These are phyloP conservation scores for Sanderia malayensis DNA, from an alignment of 30 jellyfish, hydroid and myxozoan genomes.

Conservation along the genomic window DNA sequence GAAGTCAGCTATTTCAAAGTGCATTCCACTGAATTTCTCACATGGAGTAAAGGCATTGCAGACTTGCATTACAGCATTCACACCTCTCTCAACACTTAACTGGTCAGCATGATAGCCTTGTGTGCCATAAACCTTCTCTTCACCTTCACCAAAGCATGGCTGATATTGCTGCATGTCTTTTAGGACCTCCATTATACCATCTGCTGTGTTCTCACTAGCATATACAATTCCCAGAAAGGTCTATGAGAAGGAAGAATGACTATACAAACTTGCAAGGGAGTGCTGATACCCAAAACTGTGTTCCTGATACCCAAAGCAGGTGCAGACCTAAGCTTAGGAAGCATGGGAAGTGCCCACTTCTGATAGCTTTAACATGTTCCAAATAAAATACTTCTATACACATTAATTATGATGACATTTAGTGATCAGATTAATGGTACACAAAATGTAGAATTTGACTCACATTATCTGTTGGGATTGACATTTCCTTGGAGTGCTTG, in stretches of 20 bases:
- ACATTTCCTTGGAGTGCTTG: background rate
- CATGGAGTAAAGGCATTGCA: slow-evolving; percentile 41
- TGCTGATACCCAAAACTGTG: background rate
- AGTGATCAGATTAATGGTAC: background rate
- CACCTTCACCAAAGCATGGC: slow-evolving; percentile 37
- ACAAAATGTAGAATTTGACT: background rate
- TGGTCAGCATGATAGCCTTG: slow-evolving; percentile 43
- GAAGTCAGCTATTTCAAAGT: too few species aligned
- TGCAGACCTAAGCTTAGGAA: background rate
- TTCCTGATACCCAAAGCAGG: background rate
- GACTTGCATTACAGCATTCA: slow-evolving; percentile 22
- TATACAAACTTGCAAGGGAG: background rate
- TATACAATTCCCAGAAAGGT: slow-evolving; percentile 28
- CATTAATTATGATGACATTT: background rate
- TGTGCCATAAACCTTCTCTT: slow-evolving; percentile 18
- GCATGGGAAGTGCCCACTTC: background rate
- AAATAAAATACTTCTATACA: too few species aligned
- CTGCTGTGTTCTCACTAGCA: slow-evolving; percentile 37
- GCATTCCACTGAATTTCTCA: slow-evolving; percentile 39
- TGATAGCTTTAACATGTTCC: background rate
- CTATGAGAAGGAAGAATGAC: slow-evolving; percentile 7
- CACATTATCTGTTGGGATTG: background rate
- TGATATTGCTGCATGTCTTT: slow-evolving; percentile 51
- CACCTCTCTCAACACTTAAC: slow-evolving; percentile 37
- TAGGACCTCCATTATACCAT: slow-evolving; percentile 36